A percentile compares a stretch with the other conserved stretches of the same genome.
These are phyloP conservation scores for Magallana gigas DNA, from an alignment of 1,140 invertebrate species.

Conservation along the genomic window DNA sequence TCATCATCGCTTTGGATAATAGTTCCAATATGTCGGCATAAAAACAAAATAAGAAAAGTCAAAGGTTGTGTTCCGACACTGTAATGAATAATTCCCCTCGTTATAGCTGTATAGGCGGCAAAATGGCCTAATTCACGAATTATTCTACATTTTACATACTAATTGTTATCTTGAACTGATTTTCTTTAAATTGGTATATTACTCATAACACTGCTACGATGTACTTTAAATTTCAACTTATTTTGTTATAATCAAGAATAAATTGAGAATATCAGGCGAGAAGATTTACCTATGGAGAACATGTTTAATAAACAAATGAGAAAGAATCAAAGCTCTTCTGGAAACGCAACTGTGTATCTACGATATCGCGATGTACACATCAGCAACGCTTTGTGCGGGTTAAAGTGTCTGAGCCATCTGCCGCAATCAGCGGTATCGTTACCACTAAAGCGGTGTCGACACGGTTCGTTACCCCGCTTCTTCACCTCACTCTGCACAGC, in stretches of 20 bases:
- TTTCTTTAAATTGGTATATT: constrained; percentile 22
- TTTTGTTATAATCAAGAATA: background rate
- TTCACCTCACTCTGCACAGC: background rate
- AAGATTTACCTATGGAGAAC: background rate
- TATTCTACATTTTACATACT: background rate
- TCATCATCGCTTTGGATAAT: constrained; percentile 2
- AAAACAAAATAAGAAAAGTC: background rate
- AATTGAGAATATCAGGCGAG: background rate
- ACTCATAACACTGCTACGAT: background rate
- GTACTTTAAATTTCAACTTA: background rate
- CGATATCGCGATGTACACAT: background rate
- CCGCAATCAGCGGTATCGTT: background rate
- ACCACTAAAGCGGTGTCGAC: constrained; percentile 28
- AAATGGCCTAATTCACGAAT: background rate
- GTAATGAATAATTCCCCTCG: background rate
- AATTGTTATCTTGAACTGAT: constrained; percentile 14
- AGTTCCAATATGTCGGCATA: background rate
- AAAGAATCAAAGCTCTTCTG: background rate
- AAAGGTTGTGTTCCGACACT: background rate
- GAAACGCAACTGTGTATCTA: background rate
- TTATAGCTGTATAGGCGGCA: constrained; percentile 7
- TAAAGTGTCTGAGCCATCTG: background rate
- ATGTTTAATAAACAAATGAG: background rate
- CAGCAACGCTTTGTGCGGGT: constrained; percentile 12
- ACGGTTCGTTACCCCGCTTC: constrained; percentile 21